These are phyloP conservation scores for Nesidiocoris tenuis DNA, from an alignment of 2,888 invertebrate genomes.

Conservation along the genomic window DNA sequence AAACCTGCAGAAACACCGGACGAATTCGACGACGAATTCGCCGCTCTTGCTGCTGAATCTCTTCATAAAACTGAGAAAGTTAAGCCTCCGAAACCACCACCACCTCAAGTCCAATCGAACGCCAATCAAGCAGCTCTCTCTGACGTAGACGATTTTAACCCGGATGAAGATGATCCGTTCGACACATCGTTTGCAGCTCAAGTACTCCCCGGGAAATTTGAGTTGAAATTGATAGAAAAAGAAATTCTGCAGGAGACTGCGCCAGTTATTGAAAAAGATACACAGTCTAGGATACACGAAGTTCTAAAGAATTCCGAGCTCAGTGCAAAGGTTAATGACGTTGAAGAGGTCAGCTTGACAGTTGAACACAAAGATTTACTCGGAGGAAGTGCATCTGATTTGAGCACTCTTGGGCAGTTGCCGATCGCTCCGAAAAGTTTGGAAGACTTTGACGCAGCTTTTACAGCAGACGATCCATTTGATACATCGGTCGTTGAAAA, in stretches of 20 bases:
- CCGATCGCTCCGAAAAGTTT: constrained; percentile 57
- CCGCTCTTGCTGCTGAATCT: constrained; percentile 74
- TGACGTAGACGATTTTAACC: constrained; percentile 48
- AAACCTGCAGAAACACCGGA: constrained; percentile 55
- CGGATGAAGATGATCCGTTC: constrained; percentile 71
- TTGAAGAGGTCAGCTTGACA: constrained; percentile 44
- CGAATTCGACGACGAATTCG: constrained; percentile 74
- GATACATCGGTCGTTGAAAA: constrained; percentile 77
- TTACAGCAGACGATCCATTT: constrained; percentile 67
- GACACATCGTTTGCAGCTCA: constrained; percentile 81
- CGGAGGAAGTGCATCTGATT: constrained; percentile 74
- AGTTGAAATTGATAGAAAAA: constrained; percentile 61
- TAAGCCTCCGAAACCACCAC: constrained; percentile 54
- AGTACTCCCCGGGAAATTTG: constrained; percentile 66
- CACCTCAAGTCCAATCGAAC: constrained; percentile 55
- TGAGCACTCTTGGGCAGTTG: constrained; percentile 66
- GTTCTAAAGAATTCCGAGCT: constrained; percentile 44
- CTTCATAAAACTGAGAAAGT: constrained; percentile 24
- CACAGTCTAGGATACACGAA: constrained; percentile 43
- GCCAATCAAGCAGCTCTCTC: constrained; percentile 52
- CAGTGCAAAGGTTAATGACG: constrained; percentile 23
- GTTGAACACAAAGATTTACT: constrained; percentile 65
- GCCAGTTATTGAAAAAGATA: constrained; percentile 11
- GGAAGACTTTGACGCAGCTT: constrained; percentile 54
- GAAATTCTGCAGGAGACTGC: constrained; percentile 56